phyloP scores from a whole-genome alignment of 2,113 vertebrate species.

The Beaufortia kweichowensis region DNA sequence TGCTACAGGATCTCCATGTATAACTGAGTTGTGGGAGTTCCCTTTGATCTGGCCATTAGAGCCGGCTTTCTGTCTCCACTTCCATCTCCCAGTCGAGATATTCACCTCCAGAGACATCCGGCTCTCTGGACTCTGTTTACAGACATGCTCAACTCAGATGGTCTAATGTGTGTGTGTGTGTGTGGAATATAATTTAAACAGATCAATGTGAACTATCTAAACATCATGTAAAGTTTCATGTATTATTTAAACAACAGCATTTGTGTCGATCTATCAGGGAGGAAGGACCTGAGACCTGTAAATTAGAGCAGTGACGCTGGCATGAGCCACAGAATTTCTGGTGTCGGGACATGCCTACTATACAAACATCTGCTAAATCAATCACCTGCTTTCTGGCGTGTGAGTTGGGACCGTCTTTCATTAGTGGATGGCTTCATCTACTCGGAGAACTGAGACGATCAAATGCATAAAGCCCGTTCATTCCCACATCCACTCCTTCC shows the following conservation, averaged over 20 bases:
- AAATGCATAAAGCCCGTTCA: background rate
- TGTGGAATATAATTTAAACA: background rate
- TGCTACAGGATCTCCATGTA: constrained; percentile 9
- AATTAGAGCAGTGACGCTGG: background rate
- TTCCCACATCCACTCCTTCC: background rate
- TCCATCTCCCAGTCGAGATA: constrained; percentile 18
- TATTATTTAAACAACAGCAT: background rate
- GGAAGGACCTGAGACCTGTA: background rate
- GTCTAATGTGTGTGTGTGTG: background rate
- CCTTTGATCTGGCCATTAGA: constrained; percentile 41
- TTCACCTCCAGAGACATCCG: constrained; percentile 16
- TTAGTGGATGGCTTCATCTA: constrained; percentile 31
- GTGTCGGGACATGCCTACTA: background rate
- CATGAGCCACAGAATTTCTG: background rate
- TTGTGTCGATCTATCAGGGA: background rate
- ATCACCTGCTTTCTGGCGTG: constrained; percentile 3
- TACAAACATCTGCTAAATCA: background rate
- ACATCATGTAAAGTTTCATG: background rate
- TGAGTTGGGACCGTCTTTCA: constrained; percentile 19
- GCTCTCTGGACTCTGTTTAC: constrained; percentile 19
- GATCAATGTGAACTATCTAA: background rate
- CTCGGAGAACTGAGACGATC: background rate
- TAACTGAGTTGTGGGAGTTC: constrained; percentile 8
- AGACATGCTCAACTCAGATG: constrained; percentile 25
- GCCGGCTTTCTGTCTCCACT: constrained; percentile 24